Evolutionary conservation across 2,113 vertebrate species (phyloP).

Genomic region (Acinonyx jubatus): DNA sequence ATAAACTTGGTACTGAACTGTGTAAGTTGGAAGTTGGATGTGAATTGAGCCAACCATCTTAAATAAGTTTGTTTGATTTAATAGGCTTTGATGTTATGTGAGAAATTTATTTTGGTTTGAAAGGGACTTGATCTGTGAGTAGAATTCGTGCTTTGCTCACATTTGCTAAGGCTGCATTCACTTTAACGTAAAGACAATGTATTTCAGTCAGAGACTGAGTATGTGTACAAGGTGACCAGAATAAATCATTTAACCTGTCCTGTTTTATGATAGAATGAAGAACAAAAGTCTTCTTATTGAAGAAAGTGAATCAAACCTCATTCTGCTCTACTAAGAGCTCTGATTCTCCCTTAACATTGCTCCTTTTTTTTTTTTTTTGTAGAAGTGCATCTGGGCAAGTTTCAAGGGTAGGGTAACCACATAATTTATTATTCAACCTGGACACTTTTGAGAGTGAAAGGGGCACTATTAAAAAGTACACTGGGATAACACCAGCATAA

Average conservation of each 20-base stretch:
- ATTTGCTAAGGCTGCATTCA: background rate
- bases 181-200: background rate
- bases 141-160: background rate
- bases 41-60: slow-evolving; percentile 1
- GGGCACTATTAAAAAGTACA: background rate
- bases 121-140: background rate
- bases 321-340: background rate
- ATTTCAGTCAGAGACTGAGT: background rate
- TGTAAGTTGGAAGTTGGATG: slow-evolving; percentile 5
- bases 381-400: background rate
- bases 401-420: background rate
- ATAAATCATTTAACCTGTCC: background rate
- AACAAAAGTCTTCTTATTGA: background rate
- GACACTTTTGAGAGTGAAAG: background rate
- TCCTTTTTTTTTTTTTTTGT: slow-evolving; percentile 36
- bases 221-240: background rate
- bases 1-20: slow-evolving; percentile 3
- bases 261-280: background rate
- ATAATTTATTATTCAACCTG: background rate
- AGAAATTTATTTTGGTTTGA: slow-evolving; percentile 58
- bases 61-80: slow-evolving; percentile 42
- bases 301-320: background rate
- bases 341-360: background rate
- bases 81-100: slow-evolving; percentile 62
- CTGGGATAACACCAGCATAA: background rate